Base-by-base conservation (phyloP, 2,888 invertebrate genomes). In the Heteromyza rotundicornis region DNA sequence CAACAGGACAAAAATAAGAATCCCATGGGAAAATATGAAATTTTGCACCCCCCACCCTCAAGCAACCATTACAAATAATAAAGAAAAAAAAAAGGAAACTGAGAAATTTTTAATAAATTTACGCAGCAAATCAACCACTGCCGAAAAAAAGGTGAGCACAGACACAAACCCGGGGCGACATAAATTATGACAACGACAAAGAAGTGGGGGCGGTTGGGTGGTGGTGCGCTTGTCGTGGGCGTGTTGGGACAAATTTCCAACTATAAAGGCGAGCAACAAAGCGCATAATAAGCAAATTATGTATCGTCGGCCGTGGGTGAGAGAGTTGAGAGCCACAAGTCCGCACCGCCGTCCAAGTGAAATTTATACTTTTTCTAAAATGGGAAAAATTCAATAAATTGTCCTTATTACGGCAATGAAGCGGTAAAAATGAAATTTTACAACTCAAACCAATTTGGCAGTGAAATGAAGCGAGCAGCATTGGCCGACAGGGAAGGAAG, bases 201-300 rank as follows among this genome's bases (percentile, higher is more conserved):
- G 36, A 16, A 24, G 20, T 50, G 50, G n/a, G 24, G 17, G 24
- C 7, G 23, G 60, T 49, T 12, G 14, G 14, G 3, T 19, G 32
- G 50, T 20, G 40, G 24, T 20, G 56, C 14, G n/a, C n/a, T n/a
- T n/a, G n/a, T 1, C 10, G 51, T 27, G 54, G 65, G 60, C 51
- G 69, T 68, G n/a, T n/a, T n/a, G 73, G 60, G 69, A 73, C 71
- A 73, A 72, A 77, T 76, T 72, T 70, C 72, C 70, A 75, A 77
- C 76, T 75, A 78, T 74, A 77, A 79, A 72, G 70, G 72, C 67
- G 65, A 68, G 70, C 69, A 74, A 72, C 73, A 74, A 69, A 70
- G 71, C 74, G 73, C 74, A 79, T 78, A 79, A 80, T 78, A 80
- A 79, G 75, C 80, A 80, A 80, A 79, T 79, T 79, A 78, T 75